Evolutionary conservation across 2,888 invertebrate species (phyloP), one percentile per base, ranked within the genome.

Genomic region (Mythimna loreyi): DNA sequence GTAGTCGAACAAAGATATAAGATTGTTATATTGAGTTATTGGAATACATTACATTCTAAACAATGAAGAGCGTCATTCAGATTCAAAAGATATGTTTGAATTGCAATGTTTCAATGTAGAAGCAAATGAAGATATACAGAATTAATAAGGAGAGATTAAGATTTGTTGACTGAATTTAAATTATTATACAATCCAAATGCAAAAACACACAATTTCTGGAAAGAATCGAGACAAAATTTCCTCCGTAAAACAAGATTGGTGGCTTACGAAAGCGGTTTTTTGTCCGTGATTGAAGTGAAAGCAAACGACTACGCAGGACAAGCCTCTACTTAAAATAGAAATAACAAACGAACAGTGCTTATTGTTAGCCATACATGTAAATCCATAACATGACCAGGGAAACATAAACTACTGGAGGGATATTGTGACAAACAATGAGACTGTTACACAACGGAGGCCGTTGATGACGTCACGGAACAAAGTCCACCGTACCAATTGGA

Each of bases 401-500:
- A 76, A 68, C 75, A 84, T 78, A 82, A 73, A 72, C 78, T 62
- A 61, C 47, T 57, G 53, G 81, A 79, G 87, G 89, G 86, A 87
- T 88, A 88, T 89, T 88, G 86, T 90, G 86, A 87, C 86, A 89
- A 90, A 90, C 90, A 90, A 87, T 84, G 83, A 80, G 67, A 74
- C 67, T 75, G 76, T 80, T 82, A 84, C 80, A 78, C 86, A 88
- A 85, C 86, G 75, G 86, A 84, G 87, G 84, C 83, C 86, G 78
- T 75, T 50, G 67, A 61, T 90, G 91, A 92, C 92, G 90, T 90
- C 90, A 92, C 62, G 65, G 91, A 88, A 73, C 91, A 86, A 90
- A 93, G 92, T 93, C 92, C 90, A 80, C 70, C 61, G 60, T 33
- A 84, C 87, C 89, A 92, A 92, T 92, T 92, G 91, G 91, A 91